phyloP scores from a whole-genome alignment of 1,140 invertebrate genomes.

The Ceratitis capitata region DNA sequence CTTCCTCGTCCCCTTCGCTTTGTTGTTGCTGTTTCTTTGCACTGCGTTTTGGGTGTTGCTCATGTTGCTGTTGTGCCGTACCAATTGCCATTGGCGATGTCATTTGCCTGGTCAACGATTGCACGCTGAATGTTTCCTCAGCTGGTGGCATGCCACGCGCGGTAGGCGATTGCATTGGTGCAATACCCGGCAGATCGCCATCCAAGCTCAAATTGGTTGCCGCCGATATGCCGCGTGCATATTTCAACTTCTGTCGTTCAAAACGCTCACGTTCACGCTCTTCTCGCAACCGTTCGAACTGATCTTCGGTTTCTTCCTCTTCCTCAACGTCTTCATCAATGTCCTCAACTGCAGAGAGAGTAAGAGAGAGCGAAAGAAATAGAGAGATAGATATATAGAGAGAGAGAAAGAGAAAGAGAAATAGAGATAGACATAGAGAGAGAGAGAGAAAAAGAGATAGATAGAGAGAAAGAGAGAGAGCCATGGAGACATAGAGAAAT shows the following conservation, averaged over 20 bases:
- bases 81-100: constrained; percentile 15
- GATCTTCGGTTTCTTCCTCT: background rate
- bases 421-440: too few relatives aligned
- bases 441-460: too few relatives aligned
- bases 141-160: background rate
- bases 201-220: constrained; percentile 9
- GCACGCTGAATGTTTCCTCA: constrained; percentile 4
- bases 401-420: too few relatives aligned
- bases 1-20: background rate
- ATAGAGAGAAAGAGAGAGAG: too few relatives aligned
- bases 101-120: background rate
- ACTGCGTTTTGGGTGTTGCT: too few relatives aligned
- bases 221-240: background rate
- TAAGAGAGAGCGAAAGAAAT: too few relatives aligned
- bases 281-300: constrained; percentile 14
- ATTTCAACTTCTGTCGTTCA: background rate
- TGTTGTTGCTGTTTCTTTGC: background rate
- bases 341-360: background rate
- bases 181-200: background rate
- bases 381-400: too few relatives aligned
- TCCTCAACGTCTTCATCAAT: background rate
- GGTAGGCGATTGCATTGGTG: background rate
- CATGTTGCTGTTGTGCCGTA: background rate
- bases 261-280: constrained; percentile 16
- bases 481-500: too few relatives aligned